Evolutionary conservation across 2,888 invertebrate species (phyloP), one percentile per base, ranked within the genome.

Genomic region (Abrostola triplasia): DNA sequence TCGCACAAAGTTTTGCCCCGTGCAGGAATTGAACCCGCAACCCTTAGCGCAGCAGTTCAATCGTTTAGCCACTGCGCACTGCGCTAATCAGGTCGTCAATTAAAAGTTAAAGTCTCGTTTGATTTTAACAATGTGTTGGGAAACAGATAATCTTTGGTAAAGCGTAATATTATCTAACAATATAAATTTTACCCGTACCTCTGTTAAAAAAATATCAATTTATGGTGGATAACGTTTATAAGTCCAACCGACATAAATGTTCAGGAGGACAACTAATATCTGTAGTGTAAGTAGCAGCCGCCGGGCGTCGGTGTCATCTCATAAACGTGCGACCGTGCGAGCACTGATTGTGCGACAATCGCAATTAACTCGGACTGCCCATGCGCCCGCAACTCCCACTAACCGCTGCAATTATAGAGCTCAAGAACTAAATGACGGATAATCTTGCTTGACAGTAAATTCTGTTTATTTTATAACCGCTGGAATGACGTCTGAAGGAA

Each of bases 381-480:
- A 41, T 11, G 56, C 42, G 48, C 48, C 36, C 13, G 47, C 49
- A 38, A 9, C 44, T 37, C 36, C 47, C 24, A 35, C 9, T 58
- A 47, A 66, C n/a, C 59, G 54, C 61, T 47, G 53, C 64, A 61
- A 73, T 77, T 77, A 74, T 47, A 11, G 13, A 13, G 13, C 8
- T 38, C 42, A 64, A 64, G 48, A 74, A 77, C 47, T 64, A 58
- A 74, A 68, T 74, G 64, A 68, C 36, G 41, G 35, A 54, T 63
- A 69, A 77, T 64, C 50, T 55, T 41, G 13, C 49, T n/a, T 42
- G 44, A 55, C 55, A 51, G 24, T 52, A 52, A 62, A 41, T 41
- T 60, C 40, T 42, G 58, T 55, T 35, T 56, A 55, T 52, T 59
- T 59, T 59, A 76, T 71, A 59, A 70, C 49, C 24, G 48, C n/a